Evolutionary conservation across 2,797 vertebrate species (phyloP), one percentile per base, ranked within the genome.

Genomic region (Knipowitschia caucasica): DNA sequence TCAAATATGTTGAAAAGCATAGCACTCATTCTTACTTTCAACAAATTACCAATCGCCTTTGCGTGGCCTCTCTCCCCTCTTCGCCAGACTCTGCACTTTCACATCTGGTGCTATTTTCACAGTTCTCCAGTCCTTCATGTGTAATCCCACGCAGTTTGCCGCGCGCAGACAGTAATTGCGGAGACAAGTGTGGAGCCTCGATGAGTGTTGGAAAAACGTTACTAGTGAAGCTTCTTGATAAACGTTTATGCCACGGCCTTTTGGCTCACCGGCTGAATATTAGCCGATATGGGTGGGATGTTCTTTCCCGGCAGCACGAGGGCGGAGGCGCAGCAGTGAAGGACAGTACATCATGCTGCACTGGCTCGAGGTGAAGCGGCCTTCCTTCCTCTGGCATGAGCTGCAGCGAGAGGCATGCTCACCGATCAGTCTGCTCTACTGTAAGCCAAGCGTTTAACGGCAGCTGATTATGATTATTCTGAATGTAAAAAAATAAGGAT

Each of bases 101-200:
- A 83, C 82, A 84, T 86, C 75, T 88, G 86, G 62, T 80, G 70
- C 66, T 86, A 44, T 46, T 86, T 86, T 71, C 24, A 40, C 51
- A 42, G 64, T 60, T 56, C 73, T 72, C 61, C 57, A 49, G 58
- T 72, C 63, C 60, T 77, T 84, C 67, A 67, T 73, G 70, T 50
- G 61, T 56, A 77, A 67, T 81, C 60, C 59, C 50, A 62, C 47
- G 53, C 54, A 56, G 56, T 64, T 63, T 54, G 56, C 59, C 35
- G 39, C 53, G 73, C 60, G 80, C 54, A 69, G 71, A 61, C 49
- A 70, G 49, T 64, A 75, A 77, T 78, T 75, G 77, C 40, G 20
- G 24, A 69, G 79, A 79, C 83, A 81, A 77, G 73, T 73, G 63
- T 77, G 77, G 85, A 88, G 81, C 64, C 44, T 34, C 64, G 65